These are phyloP conservation scores for Bothrops jararaca DNA, from an alignment of 2,113 vertebrate species.

Conservation along the genomic window DNA sequence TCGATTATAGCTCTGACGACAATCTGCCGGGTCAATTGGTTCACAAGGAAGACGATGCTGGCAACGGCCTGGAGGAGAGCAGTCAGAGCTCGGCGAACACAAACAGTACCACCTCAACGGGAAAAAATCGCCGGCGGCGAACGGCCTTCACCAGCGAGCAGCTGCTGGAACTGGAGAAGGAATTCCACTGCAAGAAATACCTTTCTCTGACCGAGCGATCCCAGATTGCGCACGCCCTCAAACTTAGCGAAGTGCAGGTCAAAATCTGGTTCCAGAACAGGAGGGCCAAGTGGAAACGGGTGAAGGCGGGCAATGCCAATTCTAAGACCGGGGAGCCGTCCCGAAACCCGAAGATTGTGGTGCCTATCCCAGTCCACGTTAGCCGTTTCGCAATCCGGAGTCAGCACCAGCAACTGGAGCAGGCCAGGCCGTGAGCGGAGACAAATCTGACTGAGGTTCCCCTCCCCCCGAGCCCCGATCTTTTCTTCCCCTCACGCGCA, in stretches of 20 bases:
- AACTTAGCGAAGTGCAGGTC: slow-evolving; percentile 98
- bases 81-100: slow-evolving; percentile 63
- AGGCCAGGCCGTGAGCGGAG: slow-evolving; percentile 82
- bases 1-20: slow-evolving; percentile 98
- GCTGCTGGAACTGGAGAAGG: slow-evolving; percentile 96
- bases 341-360: slow-evolving; percentile 96
- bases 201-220: slow-evolving; percentile 96
- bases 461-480: neutral
- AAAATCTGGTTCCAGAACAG: slow-evolving; percentile 99
- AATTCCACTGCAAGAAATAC: slow-evolving; percentile 99
- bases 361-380: slow-evolving; percentile 97
- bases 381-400: slow-evolving; percentile 97
- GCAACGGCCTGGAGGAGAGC: slow-evolving; percentile 76
- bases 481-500: no score
- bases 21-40: slow-evolving; percentile 76
- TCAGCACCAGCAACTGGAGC: slow-evolving; percentile 98
- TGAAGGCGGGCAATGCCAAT: slow-evolving; percentile 96
- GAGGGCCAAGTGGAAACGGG: slow-evolving; percentile 97
- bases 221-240: slow-evolving; percentile 96
- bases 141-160: slow-evolving; percentile 98
- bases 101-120: slow-evolving; percentile 73
- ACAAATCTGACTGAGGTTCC: neutral
- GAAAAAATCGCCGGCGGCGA: slow-evolving; percentile 90
- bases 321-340: slow-evolving; percentile 95
- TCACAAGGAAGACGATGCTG: slow-evolving; percentile 83